phyloP scores from a whole-genome alignment of 2,797 vertebrate species.

The Enteromius unitaeniatus region DNA sequence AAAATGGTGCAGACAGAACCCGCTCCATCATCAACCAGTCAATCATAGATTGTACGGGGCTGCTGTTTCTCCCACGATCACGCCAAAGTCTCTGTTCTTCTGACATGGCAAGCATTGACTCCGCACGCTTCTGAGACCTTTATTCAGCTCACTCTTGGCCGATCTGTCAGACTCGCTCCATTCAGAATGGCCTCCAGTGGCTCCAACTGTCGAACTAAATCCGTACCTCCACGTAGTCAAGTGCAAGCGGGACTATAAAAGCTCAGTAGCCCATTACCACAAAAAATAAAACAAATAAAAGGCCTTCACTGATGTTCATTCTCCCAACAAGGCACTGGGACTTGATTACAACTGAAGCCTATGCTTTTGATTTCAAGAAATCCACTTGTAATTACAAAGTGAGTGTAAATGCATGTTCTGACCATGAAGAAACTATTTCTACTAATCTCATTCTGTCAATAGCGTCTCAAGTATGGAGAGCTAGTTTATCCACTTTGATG shows the following conservation, averaged over 20 bases:
- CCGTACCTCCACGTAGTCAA: conserved; percentile 68
- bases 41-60: conserved; percentile 7
- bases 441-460: conserved; percentile 39
- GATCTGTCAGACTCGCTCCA: conserved; percentile 73
- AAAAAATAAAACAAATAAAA: conserved; percentile 39
- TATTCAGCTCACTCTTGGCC: conserved; percentile 58
- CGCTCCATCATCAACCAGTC: conserved; percentile 10
- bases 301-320: conserved; percentile 63
- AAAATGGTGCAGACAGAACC: neutral
- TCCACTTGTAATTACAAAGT: conserved; percentile 54
- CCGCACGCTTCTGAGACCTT: conserved; percentile 18
- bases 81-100: conserved; percentile 32
- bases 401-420: conserved; percentile 47
- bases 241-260: conserved; percentile 71
- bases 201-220: conserved; percentile 64
- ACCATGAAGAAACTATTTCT: conserved; percentile 48
- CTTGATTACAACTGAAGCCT: conserved; percentile 50
- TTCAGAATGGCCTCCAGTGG: conserved; percentile 61
- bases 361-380: conserved; percentile 13
- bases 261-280: conserved; percentile 73
- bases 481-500: conserved; percentile 59
- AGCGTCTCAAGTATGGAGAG: conserved; percentile 53
- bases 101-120: conserved; percentile 28
- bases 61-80: conserved; percentile 10
- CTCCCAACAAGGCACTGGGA: conserved; percentile 60